Conservation (phyloP, 2,797 vertebrate species). For the Gadopsis marmoratus region DNA sequence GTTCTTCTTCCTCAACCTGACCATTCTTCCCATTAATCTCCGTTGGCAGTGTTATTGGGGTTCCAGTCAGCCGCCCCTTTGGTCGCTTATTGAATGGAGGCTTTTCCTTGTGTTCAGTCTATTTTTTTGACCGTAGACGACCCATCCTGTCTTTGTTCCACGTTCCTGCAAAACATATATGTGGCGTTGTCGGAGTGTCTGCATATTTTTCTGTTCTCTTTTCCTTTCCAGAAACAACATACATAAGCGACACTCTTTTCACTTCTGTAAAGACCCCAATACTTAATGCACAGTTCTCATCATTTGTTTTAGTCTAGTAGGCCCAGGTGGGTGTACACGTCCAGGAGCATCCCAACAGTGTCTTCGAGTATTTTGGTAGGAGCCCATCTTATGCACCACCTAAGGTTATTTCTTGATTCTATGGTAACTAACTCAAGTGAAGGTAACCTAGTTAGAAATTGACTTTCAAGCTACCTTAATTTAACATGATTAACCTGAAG, state of each 20-base stretch:
- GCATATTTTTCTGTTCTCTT: background rate
- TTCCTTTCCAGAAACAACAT: too few species aligned
- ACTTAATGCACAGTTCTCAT: background rate
- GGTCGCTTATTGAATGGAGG: too few species aligned
- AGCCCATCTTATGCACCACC: background rate
- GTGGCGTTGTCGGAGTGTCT: background rate
- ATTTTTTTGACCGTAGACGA: background rate
- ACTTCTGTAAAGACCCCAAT: background rate
- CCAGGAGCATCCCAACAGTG: background rate
- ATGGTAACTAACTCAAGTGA: background rate
- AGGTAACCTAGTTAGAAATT: background rate
- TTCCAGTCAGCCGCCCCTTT: background rate
- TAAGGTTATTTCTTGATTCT: background rate
- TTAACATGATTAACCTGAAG: background rate
- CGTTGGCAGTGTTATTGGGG: background rate
- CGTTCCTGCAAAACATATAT: slow-evolving; percentile 6
- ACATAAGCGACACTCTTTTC: too few species aligned
- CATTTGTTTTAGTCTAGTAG: background rate
- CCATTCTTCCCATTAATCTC: background rate
- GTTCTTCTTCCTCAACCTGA: background rate
- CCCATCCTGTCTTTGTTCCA: slow-evolving; percentile 13
- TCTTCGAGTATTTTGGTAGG: background rate
- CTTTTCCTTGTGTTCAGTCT: background rate
- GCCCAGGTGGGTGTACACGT: background rate
- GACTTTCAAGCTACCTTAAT: background rate